Evolutionary conservation across 2,888 invertebrate species (phyloP).

Genomic region (Gasteruption jaculator): DNA sequence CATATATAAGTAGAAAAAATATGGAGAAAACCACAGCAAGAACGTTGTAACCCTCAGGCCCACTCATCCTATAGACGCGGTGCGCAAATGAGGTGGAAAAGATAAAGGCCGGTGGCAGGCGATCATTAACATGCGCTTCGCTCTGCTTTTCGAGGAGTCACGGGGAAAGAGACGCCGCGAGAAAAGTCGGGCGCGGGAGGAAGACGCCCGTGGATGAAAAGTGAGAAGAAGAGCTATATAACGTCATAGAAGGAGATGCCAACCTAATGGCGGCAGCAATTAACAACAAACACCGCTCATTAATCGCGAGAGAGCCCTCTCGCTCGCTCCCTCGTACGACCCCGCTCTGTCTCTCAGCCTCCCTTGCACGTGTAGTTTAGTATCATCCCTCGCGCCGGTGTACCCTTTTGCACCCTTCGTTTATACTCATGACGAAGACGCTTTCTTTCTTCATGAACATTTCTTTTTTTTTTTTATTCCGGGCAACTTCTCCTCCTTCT

Average conservation of each 20-base stretch:
- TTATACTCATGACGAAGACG: too few relatives aligned
- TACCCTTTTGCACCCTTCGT: too few relatives aligned
- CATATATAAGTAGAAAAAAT: too few relatives aligned
- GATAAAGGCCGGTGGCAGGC: slow-evolving; percentile 48
- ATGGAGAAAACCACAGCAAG: too few relatives aligned
- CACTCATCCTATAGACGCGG: too few relatives aligned
- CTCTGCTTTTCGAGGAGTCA: slow-evolving; percentile 40
- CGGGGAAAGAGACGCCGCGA: background rate
- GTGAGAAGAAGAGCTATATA: slow-evolving; percentile 5
- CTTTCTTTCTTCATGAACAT: too few relatives aligned
- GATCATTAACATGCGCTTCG: slow-evolving; percentile 51
- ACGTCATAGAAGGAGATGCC: slow-evolving; percentile 43
- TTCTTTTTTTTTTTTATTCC: too few relatives aligned
- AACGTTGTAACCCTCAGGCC: slow-evolving; percentile 30
- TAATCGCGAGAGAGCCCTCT: slow-evolving; percentile 44
- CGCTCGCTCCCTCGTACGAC: slow-evolving; percentile 14
- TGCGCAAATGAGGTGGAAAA: slow-evolving; percentile 52
- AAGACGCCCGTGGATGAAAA: background rate
- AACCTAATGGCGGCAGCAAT: slow-evolving; percentile 52
- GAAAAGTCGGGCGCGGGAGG: slow-evolving; percentile 6
- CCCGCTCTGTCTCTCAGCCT: slow-evolving; percentile 21
- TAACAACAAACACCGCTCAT: slow-evolving; percentile 53
- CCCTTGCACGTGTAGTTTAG: slow-evolving; percentile 2
- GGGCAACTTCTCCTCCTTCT: too few relatives aligned
- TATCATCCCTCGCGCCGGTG: slow-evolving; percentile 1